Percentiles rank a stretch among this genome's conserved stretches.
phyloP scores from a whole-genome alignment of 2,888 invertebrate genomes.

The Digitonthophagus gazella region DNA sequence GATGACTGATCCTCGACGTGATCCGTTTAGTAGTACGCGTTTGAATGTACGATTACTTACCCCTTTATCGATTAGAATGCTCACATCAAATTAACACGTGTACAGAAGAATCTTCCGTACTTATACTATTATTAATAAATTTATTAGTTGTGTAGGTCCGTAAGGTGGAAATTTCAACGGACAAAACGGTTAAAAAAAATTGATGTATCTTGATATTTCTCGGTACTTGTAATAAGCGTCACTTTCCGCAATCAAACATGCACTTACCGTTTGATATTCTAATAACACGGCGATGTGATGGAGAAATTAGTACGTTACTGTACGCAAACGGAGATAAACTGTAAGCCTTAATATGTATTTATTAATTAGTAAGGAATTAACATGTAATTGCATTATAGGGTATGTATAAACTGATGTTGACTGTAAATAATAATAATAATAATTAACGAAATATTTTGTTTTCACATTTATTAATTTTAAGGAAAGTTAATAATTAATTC shows the following conservation, averaged over 20 bases:
- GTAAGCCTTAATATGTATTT: not conserved
- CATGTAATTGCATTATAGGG: not conserved
- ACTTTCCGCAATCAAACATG: constrained; percentile 14
- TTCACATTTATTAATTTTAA: not conserved
- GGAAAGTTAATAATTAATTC: not conserved
- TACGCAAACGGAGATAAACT: not conserved
- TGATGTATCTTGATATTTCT: not conserved
- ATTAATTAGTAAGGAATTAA: not conserved
- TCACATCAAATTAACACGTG: not conserved
- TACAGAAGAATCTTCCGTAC: constrained; percentile 8
- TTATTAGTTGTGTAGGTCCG: not conserved
- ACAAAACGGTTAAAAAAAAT: too few species aligned
- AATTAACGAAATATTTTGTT: not conserved
- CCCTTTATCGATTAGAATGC: constrained; percentile 2
- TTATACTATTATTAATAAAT: not conserved
- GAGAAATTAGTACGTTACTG: not conserved
- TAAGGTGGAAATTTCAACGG: constrained; percentile 6
- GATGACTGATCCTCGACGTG: not conserved
- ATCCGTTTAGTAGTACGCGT: not conserved
- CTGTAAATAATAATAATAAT: not conserved
- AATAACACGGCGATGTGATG: not conserved
- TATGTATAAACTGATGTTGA: not conserved
- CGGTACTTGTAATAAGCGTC: not conserved
- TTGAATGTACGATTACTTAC: not conserved
- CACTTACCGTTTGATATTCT: constrained; percentile 1